Evolutionary conservation across 2,888 invertebrate species (phyloP).

Genomic region (Xestoiulus laeticollis): DNA sequence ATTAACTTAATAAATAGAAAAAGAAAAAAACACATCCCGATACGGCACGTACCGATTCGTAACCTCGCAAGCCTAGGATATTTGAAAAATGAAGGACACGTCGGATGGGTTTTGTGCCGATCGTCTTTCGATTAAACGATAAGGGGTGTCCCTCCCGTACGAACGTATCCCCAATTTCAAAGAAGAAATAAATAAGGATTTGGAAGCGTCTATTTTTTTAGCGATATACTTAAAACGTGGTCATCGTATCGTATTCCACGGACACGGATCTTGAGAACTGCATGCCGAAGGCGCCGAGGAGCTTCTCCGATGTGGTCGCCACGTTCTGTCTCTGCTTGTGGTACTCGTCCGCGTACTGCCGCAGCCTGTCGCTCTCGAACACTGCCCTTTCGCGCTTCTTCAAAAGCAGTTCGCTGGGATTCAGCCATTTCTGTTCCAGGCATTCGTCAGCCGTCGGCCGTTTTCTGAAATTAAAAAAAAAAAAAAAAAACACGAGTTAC

Average conservation of each 20-base stretch:
- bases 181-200: not conserved
- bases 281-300: constrained; percentile 65
- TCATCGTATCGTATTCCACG: constrained; percentile 55
- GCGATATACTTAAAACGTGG: constrained; percentile 54
- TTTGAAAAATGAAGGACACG: not conserved
- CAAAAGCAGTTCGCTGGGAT: constrained; percentile 91
- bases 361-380: constrained; percentile 78
- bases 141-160: no score
- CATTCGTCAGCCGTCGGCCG: constrained; percentile 94
- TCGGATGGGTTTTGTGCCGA: not conserved
- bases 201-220: not conserved
- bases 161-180: not conserved
- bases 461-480: constrained; percentile 73
- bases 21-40: not conserved
- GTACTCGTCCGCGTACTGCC: constrained; percentile 81
- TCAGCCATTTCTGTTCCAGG: constrained; percentile 91
- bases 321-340: constrained; percentile 74
- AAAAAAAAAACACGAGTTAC: not conserved
- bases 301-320: constrained; percentile 71
- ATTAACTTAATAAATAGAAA: not conserved
- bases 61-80: not conserved
- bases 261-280: constrained; percentile 55
- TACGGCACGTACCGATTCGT: not conserved
- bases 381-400: constrained; percentile 88
- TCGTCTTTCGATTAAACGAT: no score